A percentile compares a stretch with the other conserved stretches of the same genome.
Evolutionary conservation across 2,113 vertebrate species (phyloP).

Genomic region (Zosterops japonicus): DNA sequence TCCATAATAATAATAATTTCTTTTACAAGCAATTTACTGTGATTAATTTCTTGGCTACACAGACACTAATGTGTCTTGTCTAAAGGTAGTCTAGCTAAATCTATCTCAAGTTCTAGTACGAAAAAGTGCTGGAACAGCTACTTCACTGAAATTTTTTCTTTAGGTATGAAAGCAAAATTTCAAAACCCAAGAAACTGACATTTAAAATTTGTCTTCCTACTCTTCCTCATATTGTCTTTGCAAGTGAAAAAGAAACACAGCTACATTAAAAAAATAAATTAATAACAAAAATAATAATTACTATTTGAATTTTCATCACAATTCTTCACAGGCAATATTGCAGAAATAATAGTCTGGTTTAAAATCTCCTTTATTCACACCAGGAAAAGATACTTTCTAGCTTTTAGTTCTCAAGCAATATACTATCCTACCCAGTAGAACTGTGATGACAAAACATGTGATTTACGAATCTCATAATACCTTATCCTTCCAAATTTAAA

Average conservation of each 20-base stretch:
- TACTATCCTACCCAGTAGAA: fast-evolving
- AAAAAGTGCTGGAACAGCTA: not conserved
- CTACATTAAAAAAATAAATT: not conserved
- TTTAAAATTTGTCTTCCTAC: not conserved
- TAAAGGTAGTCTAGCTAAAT: not conserved
- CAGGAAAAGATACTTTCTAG: not conserved
- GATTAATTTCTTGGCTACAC: not conserved
- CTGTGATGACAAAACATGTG: not conserved
- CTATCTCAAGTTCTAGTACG: not conserved
- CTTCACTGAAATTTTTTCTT: not conserved
- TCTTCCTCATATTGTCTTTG: not conserved
- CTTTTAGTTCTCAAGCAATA: not conserved
- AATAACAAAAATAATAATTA: not conserved
- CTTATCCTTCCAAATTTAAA: not conserved
- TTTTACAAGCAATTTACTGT: not conserved
- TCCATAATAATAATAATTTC: not conserved
- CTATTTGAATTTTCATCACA: not conserved
- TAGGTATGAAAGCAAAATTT: not conserved
- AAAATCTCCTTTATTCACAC: not conserved
- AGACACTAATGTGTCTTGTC: not conserved
- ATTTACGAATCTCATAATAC: not conserved
- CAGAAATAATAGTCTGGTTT: not conserved
- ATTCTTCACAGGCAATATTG: not conserved
- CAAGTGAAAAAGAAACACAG: not conserved
- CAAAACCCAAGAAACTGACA: not conserved